Evolutionary conservation across 2,113 vertebrate species (phyloP).

Genomic region (Esox niger): DNA sequence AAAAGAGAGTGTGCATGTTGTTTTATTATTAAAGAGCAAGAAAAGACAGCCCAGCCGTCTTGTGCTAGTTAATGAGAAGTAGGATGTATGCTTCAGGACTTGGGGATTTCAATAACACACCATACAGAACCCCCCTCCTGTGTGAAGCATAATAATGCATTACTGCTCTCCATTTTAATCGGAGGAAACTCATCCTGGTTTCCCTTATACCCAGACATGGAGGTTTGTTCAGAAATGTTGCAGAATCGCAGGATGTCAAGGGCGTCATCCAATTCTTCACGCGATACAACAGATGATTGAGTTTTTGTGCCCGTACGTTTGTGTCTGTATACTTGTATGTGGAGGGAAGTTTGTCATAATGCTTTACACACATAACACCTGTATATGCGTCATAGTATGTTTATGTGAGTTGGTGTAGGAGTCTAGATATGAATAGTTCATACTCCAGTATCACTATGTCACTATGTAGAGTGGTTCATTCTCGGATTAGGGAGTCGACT

Average conservation of each 20-base stretch:
- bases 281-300: no score
- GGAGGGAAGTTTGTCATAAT: conserved; percentile 10
- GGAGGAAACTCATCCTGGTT: no score
- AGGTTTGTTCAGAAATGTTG: no score
- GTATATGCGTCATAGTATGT: conserved; percentile 30
- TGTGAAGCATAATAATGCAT: conserved; percentile 57
- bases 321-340: conserved; percentile 15
- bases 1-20: conserved; percentile 46
- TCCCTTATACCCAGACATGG: no score
- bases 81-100: conserved; percentile 70
- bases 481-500: no score
- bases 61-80: conserved; percentile 69
- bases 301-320: background rate
- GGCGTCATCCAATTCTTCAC: no score
- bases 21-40: conserved; percentile 72
- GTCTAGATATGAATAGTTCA: no score
- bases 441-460: background rate
- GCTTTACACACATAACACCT: conserved; percentile 4
- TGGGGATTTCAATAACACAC: conserved; percentile 70
- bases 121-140: conserved; percentile 39
- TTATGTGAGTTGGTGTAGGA: conserved; percentile 20
- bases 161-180: background rate
- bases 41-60: conserved; percentile 64
- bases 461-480: no score
- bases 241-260: no score